Evolutionary conservation across 2,888 invertebrate species (phyloP).

Genomic region (Hypolimnas misippus): DNA sequence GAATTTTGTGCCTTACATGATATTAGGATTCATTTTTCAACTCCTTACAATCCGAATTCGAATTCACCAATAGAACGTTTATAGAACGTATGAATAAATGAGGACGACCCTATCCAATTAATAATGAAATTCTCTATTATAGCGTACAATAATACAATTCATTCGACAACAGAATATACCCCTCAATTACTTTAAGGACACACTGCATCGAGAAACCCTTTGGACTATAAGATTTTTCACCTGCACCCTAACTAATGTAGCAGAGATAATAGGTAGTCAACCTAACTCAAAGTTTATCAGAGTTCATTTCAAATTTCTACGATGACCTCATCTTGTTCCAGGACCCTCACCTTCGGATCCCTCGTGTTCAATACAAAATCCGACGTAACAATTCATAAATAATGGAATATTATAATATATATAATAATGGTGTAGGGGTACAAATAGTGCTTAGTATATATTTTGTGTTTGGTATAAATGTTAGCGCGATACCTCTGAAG

Average conservation of each 20-base stretch:
- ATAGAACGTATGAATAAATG: slow-evolving; percentile 39
- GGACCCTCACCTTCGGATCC: slow-evolving; percentile 14
- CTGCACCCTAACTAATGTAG: slow-evolving; percentile 35
- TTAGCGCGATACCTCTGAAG: no score
- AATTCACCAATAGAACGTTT: slow-evolving; percentile 42
- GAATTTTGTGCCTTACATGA: slow-evolving; percentile 30
- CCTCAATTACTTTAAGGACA: slow-evolving; percentile 39
- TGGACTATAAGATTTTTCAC: no score
- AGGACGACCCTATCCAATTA: slow-evolving; percentile 8
- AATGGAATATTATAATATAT: not conserved
- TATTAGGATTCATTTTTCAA: slow-evolving; percentile 37
- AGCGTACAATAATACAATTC: slow-evolving; percentile 39
- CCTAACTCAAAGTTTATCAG: slow-evolving; percentile 36
- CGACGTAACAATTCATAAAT: not conserved
- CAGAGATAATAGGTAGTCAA: slow-evolving; percentile 39
- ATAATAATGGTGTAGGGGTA: not conserved
- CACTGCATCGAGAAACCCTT: no score
- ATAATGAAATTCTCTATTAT: slow-evolving; percentile 33
- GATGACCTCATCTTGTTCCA: slow-evolving; percentile 38
- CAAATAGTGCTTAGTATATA: no score
- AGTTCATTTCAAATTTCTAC: slow-evolving; percentile 34
- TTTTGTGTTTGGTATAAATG: no score
- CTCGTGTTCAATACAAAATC: not conserved
- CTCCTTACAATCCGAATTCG: slow-evolving; percentile 34
- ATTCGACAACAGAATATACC: slow-evolving; percentile 35